Base-by-base conservation (phyloP, 2,888 invertebrate genomes). In the Stenolophus ochropezus region DNA sequence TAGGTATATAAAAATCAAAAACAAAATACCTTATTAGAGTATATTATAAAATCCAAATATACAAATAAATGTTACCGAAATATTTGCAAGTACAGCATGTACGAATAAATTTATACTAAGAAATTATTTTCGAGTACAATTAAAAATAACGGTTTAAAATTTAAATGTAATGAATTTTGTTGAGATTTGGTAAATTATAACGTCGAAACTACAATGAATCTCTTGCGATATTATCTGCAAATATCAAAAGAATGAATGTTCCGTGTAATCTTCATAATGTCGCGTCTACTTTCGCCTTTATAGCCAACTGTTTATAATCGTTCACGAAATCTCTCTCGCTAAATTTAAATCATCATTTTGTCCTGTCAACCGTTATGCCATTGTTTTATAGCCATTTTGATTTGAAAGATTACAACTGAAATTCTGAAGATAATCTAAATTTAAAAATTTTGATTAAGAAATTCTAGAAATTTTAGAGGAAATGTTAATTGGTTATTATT, bases 361-460 rank as follows among this genome's bases (percentile, higher is more conserved):
- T 61, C 61, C 14, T 61, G 23, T 61, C 61, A 61, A 21, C 56
- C 56, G 56, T 56, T 56, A 21, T 56, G 56, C 61, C 61, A 25
- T 25, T 61, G 61, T 61, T 25, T 61, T 5, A 61, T 23, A 21
- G n/a, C 14, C 23, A n/a, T 23, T 61, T 61, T 61, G 23, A 61
- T 61, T 61, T 61, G 2, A 25, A 11, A 14, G n/a, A 61, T 61
- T 61, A 25, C 25, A 21, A 23, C 20, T 11, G n/a, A 20, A 56
- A 23, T 23, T 56, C 11, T 56, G 11, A n/a, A 25, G n/a, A 61
- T 61, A 61, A 61, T 61, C 23, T 56, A 56, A 21, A 51, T 16
- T 56, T 56, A 56, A 6, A 56, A 11, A 23, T 11, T 61, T 25
- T 61, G 21, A 61, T 23, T 25, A 25, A n/a, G 21, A 61, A 21